Base-by-base conservation (phyloP, 2,113 vertebrate genomes). In the Donacobius atricapilla region DNA sequence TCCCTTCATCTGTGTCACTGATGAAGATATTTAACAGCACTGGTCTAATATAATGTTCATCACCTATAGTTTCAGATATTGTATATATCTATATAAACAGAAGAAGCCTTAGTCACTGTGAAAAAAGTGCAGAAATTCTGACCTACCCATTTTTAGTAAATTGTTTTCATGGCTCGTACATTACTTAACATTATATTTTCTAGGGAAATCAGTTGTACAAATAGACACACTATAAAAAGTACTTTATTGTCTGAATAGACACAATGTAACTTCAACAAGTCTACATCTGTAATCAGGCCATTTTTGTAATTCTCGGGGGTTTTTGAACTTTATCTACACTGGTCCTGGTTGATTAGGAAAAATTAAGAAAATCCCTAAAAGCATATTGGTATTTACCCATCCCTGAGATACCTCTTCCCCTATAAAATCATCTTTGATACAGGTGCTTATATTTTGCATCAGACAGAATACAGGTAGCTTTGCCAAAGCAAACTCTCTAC, bases 261-360 rank as follows among this genome's bases (percentile, higher is more conserved):
- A 68, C 15, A 53, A 53, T 48, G 18, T 35, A 70, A 65, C 3
- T 57, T 77, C 64, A 44, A 69, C 11, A 35, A 28, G 18, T 54
- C 37, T 68, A 22, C 42, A n/a, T 53, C 15, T 47, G 9, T 57
- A 45, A 40, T 51, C n/a, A 72, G 19, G 71, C 1, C 3, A 30
- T 53, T 83, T 83, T 58, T 19, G 7, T 45, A 53, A 35, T 17
- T 35, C 9, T 7, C 15, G 5, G 8, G 8, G 30, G 7, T 5
- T 47, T 63, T 48, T n/a, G 31, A 47, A 39, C 50, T 73, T 78
- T n/a, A n/a, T 58, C 7, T 58, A 35, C 13, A 28, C 23, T 42
- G 9, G 4, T 47, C 15, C 13, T 13, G 16, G 10, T 2, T 37
- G n/a, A n/a, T n/a, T n/a, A n/a, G n/a, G n/a, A n/a, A n/a, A n/a